phyloP scores from a whole-genome alignment of 1,140 invertebrate genomes.

The Trichoplusia ni region DNA sequence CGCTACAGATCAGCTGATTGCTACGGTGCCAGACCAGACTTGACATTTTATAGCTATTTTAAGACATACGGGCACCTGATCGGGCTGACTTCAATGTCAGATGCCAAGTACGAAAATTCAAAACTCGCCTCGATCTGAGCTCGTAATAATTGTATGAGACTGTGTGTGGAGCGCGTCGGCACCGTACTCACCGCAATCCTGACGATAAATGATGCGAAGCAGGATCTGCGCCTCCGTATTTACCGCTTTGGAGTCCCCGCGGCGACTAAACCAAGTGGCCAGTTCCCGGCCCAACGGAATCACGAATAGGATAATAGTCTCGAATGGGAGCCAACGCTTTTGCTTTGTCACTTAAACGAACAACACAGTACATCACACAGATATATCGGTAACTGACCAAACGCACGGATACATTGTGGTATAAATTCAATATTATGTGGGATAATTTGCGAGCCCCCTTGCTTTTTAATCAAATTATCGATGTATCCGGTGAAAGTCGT shows the following conservation, averaged over 20 bases:
- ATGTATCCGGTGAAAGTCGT: constrained; percentile 76
- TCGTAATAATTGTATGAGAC: constrained; percentile 35
- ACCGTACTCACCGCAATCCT: constrained; percentile 75
- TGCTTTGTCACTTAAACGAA: constrained; percentile 78
- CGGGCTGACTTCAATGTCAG: constrained; percentile 75
- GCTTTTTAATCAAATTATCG: constrained; percentile 75
- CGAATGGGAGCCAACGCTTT: constrained; percentile 72
- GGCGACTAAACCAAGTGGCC: constrained; percentile 71
- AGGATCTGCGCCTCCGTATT: constrained; percentile 78
- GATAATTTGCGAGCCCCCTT: constrained; percentile 59
- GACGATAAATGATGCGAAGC: constrained; percentile 76
- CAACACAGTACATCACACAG: constrained; percentile 71
- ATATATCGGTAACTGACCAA: constrained; percentile 67
- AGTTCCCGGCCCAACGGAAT: constrained; percentile 75
- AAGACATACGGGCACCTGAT: constrained; percentile 75
- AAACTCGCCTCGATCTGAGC: constrained; percentile 17
- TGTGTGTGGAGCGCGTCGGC: constrained; percentile 17
- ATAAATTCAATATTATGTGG: constrained; percentile 60
- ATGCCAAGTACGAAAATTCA: constrained; percentile 42
- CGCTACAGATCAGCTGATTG: constrained; percentile 75
- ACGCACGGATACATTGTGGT: constrained; percentile 70
- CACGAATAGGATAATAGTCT: constrained; percentile 78
- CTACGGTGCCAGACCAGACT: constrained; percentile 73
- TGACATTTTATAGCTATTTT: constrained; percentile 79
- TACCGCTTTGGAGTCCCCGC: constrained; percentile 77